phyloP scores from a whole-genome alignment of 2,888 invertebrate species.

The Oxycera nigricornis region DNA sequence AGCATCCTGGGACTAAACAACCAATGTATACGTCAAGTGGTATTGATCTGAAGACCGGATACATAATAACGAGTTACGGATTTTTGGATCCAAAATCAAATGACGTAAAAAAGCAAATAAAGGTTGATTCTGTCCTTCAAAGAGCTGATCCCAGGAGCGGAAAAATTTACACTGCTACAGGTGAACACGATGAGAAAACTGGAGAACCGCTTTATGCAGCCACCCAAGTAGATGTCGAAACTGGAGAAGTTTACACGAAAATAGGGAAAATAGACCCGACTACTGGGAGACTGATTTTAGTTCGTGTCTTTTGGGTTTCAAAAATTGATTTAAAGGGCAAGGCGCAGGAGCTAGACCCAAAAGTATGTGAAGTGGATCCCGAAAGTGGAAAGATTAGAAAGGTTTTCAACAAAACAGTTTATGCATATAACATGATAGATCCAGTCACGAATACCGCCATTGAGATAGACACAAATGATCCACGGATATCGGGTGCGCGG shows the following conservation, averaged over 20 bases:
- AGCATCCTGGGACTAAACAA: conserved; percentile 71
- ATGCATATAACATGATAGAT: conserved; percentile 70
- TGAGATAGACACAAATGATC: conserved; percentile 65
- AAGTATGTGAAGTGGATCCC: conserved; percentile 60
- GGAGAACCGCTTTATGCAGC: conserved; percentile 73
- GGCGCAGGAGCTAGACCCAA: conserved; percentile 32
- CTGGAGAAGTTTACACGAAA: conserved; percentile 77
- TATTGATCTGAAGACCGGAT: conserved; percentile 75
- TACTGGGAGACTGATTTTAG: conserved; percentile 73
- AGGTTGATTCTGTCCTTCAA: conserved; percentile 71
- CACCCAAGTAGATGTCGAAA: conserved; percentile 74
- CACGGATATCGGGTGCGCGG: conserved; percentile 44
- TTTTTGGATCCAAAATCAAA: conserved; percentile 74
- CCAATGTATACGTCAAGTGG: conserved; percentile 73
- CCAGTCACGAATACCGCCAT: conserved; percentile 67
- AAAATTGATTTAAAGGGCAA: conserved; percentile 12
- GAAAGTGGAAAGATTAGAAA: conserved; percentile 65
- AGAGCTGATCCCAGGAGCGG: conserved; percentile 74
- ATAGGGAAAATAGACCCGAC: conserved; percentile 74
- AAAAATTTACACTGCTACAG: conserved; percentile 75
- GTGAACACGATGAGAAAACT: conserved; percentile 69
- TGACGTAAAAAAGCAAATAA: conserved; percentile 68
- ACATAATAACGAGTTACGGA: conserved; percentile 75
- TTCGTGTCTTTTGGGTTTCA: conserved; percentile 69
- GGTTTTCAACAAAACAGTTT: conserved; percentile 71